Evolutionary conservation across 2,113 vertebrate species (phyloP).

Genomic region (Alligator sinensis): DNA sequence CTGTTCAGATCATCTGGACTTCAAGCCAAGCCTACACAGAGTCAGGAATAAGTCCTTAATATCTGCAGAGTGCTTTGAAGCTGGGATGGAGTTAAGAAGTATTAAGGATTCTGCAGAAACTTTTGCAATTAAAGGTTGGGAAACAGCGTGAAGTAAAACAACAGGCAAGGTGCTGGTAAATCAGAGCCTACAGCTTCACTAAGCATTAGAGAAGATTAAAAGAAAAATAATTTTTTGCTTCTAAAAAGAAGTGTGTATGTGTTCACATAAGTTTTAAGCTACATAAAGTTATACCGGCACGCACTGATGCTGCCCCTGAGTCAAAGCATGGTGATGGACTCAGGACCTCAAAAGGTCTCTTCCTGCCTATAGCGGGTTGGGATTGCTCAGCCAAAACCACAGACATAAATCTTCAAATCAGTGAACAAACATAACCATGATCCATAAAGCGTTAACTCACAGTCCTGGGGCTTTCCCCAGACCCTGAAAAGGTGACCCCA

Average conservation of each 20-base stretch:
- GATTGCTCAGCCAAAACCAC: no score
- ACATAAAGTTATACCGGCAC: no score
- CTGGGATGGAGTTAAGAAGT: neutral
- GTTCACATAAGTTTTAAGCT: no score
- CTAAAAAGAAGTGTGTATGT: neutral
- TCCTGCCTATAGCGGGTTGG: no score
- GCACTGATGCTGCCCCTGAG: no score
- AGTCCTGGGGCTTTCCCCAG: no score
- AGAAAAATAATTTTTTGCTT: neutral
- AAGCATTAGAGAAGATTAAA: neutral
- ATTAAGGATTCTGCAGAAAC: neutral
- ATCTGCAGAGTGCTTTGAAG: neutral
- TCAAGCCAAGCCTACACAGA: neutral
- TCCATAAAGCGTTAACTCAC: no score
- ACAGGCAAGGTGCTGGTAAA: neutral
- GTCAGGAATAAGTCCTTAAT: rapidly evolving
- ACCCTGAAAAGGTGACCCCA: no score
- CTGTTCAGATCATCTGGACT: neutral
- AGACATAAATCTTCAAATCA: no score
- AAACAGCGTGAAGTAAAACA: neutral
- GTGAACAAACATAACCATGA: no score
- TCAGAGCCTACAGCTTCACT: neutral
- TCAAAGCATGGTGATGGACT: no score
- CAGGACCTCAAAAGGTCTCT: no score
- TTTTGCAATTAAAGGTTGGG: neutral